A percentile compares a stretch with the other conserved stretches of the same genome.
Conservation (phyloP, 2,113 vertebrate genomes). For the Eleginops maclovinus region DNA sequence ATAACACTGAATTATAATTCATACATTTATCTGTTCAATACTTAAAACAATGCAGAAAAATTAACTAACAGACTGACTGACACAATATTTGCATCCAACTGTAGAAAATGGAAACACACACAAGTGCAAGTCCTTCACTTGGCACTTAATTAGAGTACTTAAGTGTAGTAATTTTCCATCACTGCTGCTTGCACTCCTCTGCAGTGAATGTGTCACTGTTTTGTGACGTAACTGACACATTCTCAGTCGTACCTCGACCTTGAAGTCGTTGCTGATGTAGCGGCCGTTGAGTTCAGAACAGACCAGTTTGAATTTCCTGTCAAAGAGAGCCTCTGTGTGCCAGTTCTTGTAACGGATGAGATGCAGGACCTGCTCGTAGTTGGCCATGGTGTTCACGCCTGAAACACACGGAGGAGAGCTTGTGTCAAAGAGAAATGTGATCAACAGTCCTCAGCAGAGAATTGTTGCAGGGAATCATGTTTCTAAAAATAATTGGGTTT, state of each 20-base stretch:
- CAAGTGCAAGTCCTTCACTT: no score
- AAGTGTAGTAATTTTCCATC: no score
- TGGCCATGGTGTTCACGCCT: constrained; percentile 97
- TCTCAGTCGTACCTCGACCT: constrained; percentile 90
- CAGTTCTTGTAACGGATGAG: constrained; percentile 95
- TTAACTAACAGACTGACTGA: no score
- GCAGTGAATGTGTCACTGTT: background rate
- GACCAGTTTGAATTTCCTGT: constrained; percentile 94
- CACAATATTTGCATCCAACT: no score
- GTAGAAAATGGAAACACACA: no score
- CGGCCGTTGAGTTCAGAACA: constrained; percentile 98
- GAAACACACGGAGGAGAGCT: background rate
- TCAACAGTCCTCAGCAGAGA: background rate
- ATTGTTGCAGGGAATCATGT: background rate
- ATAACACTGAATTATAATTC: no score
- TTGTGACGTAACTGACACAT: background rate
- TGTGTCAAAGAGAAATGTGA: constrained; percentile 2
- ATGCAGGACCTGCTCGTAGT: constrained; percentile 93
- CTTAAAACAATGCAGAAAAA: no score
- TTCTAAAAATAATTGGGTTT: background rate
- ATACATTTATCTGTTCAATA: no score
- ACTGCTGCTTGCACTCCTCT: background rate
- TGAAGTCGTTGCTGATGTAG: constrained; percentile 97
- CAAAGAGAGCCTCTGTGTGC: constrained; percentile 91
- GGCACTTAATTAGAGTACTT: no score